These are phyloP conservation scores for Lissocephala sabroskyi DNA, from an alignment of 2,888 invertebrate genomes.

Conservation along the genomic window DNA sequence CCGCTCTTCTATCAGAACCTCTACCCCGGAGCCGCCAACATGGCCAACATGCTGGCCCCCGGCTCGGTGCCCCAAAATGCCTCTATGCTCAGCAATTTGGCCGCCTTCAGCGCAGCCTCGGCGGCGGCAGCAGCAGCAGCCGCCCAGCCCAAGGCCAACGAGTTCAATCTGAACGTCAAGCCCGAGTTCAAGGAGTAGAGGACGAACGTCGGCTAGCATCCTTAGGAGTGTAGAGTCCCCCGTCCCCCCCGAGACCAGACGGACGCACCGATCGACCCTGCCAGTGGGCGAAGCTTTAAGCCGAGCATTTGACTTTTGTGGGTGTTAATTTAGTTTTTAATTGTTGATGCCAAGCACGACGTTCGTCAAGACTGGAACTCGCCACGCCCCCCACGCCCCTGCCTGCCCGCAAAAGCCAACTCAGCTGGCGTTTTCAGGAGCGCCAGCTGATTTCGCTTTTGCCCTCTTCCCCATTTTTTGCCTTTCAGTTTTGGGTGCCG, in stretches of 20 bases:
- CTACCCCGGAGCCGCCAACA: constrained; percentile 57
- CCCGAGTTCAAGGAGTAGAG: constrained; percentile 53
- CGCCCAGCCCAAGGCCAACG: constrained; percentile 44
- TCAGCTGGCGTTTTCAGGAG: constrained; percentile 43
- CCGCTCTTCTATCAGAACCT: constrained; percentile 71
- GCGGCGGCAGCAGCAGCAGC: constrained; percentile 52
- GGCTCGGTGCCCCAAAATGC: constrained; percentile 37
- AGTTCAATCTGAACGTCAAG: constrained; percentile 54
- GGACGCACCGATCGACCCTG: constrained; percentile 26
- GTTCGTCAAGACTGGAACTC: no score
- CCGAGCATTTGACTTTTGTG: constrained; percentile 7
- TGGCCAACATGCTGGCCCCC: constrained; percentile 29
- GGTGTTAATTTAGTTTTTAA: background rate
- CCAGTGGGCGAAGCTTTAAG: constrained; percentile 26
- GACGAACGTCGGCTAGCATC: constrained; percentile 6
- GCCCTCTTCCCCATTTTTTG: constrained; percentile 30
- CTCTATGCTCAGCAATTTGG: constrained; percentile 50
- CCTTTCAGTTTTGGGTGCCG: constrained; percentile 13
- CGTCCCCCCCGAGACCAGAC: no score
- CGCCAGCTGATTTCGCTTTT: constrained; percentile 55
- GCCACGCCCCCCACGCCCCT: background rate
- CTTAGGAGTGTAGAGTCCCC: constrained; percentile 7
- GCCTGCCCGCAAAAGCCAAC: constrained; percentile 40
- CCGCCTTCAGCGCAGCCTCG: constrained; percentile 52
- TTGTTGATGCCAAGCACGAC: constrained; percentile 13